Evolutionary conservation across 2,888 invertebrate species (phyloP).

Genomic region (Drosophila multiciliata): DNA sequence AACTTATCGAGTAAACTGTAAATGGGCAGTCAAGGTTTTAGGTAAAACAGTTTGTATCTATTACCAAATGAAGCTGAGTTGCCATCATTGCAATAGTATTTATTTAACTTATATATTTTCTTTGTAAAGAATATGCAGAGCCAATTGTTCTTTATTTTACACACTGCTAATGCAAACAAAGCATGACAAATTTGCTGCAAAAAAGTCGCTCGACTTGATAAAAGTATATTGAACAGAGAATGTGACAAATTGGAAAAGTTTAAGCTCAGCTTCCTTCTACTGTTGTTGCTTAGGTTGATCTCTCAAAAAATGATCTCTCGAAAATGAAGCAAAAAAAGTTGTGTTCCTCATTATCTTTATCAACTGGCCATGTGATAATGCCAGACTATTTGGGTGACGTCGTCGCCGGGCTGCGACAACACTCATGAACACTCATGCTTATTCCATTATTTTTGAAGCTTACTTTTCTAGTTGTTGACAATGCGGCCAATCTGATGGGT

Average conservation of each 20-base stretch:
- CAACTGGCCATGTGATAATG: conserved; percentile 38
- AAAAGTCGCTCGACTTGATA: conserved; percentile 42
- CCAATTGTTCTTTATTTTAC: conserved; percentile 30
- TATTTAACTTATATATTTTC: conserved; percentile 12
- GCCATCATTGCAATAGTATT: conserved; percentile 31
- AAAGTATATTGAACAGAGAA: conserved; percentile 59
- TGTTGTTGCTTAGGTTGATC: conserved; percentile 19
- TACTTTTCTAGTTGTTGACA: conserved; percentile 41
- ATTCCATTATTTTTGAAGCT: conserved; percentile 21
- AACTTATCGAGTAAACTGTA: conserved; percentile 4
- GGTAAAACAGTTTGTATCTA: background rate
- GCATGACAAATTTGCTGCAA: conserved; percentile 32
- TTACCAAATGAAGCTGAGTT: background rate
- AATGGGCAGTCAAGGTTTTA: conserved; percentile 5
- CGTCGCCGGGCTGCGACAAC: conserved; percentile 3
- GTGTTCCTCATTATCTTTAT: conserved; percentile 31
- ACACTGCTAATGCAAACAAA: conserved; percentile 19
- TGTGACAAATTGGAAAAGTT: conserved; percentile 16
- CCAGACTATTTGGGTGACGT: conserved; percentile 27
- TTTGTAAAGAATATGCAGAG: conserved; percentile 16
- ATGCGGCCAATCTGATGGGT: conserved; percentile 50
- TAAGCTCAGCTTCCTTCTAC: conserved; percentile 3
- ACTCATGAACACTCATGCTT: conserved; percentile 1
- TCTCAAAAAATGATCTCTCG: background rate
- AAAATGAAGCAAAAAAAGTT: conserved; percentile 2